These are phyloP conservation scores for Linyphia triangularis DNA, from an alignment of 2,888 invertebrate genomes.

Conservation along the genomic window DNA sequence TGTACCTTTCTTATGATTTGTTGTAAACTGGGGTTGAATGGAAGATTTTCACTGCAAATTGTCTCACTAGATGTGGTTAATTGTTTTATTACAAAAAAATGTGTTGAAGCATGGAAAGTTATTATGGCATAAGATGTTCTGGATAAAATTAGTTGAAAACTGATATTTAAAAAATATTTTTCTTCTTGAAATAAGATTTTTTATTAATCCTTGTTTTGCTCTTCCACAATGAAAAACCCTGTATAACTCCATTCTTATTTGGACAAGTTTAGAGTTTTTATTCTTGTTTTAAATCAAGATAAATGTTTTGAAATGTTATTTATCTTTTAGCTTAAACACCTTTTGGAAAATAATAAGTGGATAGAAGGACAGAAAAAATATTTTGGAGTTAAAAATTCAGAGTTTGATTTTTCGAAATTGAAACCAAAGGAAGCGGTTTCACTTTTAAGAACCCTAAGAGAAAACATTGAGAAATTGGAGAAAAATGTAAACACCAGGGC, in stretches of 20 bases:
- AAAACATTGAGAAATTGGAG: constrained; percentile 85
- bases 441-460: constrained; percentile 83
- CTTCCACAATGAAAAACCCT: not conserved
- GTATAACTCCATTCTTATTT: not conserved
- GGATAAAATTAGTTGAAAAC: no score
- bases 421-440: constrained; percentile 83
- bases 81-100: no score
- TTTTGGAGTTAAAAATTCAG: constrained; percentile 86
- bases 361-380: constrained; percentile 87
- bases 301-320: not conserved
- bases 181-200: no score
- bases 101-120: no score
- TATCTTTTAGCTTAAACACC: constrained; percentile 78
- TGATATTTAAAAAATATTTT: no score
- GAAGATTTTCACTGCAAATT: no score
- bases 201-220: not conserved
- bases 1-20: no score
- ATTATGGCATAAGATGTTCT: no score
- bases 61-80: no score
- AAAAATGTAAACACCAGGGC: constrained; percentile 89
- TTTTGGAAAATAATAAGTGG: constrained; percentile 84
- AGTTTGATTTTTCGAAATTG: constrained; percentile 82
- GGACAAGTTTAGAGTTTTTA: not conserved
- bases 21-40: no score
- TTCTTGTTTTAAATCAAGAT: not conserved